Evolutionary conservation across 2,113 vertebrate species (phyloP), one percentile per base, ranked within the genome.

Genomic region (Gallinago jamesoni): DNA sequence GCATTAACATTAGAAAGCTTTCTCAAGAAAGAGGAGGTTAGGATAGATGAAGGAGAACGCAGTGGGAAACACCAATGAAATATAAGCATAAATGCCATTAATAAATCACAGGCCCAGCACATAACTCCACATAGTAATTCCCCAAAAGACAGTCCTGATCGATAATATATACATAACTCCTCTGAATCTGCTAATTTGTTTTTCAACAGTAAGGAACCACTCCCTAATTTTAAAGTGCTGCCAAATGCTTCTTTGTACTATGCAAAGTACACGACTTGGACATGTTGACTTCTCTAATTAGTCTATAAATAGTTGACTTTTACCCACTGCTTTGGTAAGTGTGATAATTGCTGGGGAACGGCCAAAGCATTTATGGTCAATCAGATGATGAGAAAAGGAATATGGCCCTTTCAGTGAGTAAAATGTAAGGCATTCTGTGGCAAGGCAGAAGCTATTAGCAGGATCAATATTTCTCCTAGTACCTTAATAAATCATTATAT

Each of bases 401-500:
- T 98, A 97, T 94, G 96, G 97, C 94, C 97, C 97, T 98, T 96
- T 97, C 88, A 97, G 96, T 37, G 6, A 98, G 94, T 97, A 96
- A 98, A 98, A 98, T 97, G 97, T 97, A 98, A 98, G 98, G 97
- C 96, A 98, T 97, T 97, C 97, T 96, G 97, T 97, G 96, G 96
- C 92, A 96, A 97, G 96, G 96, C 96, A 98, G 96, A 97, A 97
- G 98, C 98, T 98, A 98, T 98, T 98, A 98, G 97, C 94, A 87
- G 97, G 96, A 98, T 98, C 98, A 97, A 98, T 98, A 98, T 98
- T 98, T 98, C 93, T 97, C 89, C 97, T 97, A 97, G 97, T 97
- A 96, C 97, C 96, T 97, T 98, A 98, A 98, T 98, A 98, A 98
- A 98, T 98, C 98, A 98, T 98, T 97, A 97, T 97, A 98, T 98